phyloP scores from a whole-genome alignment of 2,113 vertebrate species.

The Lophius piscatorius region DNA sequence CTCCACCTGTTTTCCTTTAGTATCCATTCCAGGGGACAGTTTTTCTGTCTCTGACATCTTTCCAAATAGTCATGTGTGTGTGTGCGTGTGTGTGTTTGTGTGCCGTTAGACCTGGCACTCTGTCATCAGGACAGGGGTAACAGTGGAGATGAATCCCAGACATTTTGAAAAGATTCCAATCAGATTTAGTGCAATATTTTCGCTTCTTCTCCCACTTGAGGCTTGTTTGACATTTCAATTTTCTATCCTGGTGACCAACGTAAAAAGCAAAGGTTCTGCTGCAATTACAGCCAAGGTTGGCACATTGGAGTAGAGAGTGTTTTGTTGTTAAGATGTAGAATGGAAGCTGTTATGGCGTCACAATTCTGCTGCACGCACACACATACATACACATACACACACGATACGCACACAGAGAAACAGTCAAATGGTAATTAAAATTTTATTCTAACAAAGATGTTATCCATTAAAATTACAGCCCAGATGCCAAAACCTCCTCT shows the following conservation, averaged over 20 bases:
- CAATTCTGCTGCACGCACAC: neutral
- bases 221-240: constrained; percentile 71
- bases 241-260: constrained; percentile 65
- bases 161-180: constrained; percentile 57
- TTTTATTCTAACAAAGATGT: no score
- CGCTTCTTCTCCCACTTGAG: constrained; percentile 37
- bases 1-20: constrained; percentile 26
- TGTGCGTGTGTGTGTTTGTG: constrained; percentile 6
- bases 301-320: constrained; percentile 48
- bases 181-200: constrained; percentile 43
- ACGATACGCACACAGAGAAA: no score
- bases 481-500: no score
- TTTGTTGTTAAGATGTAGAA: constrained; percentile 57
- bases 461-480: no score
- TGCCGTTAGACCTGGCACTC: neutral
- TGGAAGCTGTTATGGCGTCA: constrained; percentile 41
- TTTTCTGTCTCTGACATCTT: constrained; percentile 26
- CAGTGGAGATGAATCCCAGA: constrained; percentile 36
- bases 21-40: constrained; percentile 30
- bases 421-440: no score
- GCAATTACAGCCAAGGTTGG: constrained; percentile 72
- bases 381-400: no score
- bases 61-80: constrained; percentile 14
- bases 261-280: constrained; percentile 68
- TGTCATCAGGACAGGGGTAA: constrained; percentile 23